Evolutionary conservation across 1,140 invertebrate genomes (phyloP), one percentile per base, ranked within the genome.

Genomic region (Trichoplusia ni): DNA sequence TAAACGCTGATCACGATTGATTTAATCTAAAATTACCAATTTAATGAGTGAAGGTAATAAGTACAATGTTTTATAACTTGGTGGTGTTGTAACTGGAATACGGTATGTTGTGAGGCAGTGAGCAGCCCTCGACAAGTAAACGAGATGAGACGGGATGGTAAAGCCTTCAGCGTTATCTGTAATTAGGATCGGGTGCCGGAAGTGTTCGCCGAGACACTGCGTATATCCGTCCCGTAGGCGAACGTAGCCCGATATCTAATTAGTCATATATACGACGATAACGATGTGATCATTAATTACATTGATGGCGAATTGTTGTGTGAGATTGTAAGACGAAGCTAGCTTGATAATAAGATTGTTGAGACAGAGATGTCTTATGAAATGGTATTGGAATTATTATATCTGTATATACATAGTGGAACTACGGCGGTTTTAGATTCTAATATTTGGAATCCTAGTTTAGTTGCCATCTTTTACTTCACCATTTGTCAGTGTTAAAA

Each of bases 141-240:
- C 73, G 69, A 78, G 76, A 82, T 74, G 77, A 73, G 76, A 62
- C 67, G 62, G 69, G 76, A 71, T 47, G 61, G 72, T 66, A 67
- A 58, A 63, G 67, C 64, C 64, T 71, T 66, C 63, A 66, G 46
- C 81, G 68, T 77, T 87, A 85, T 87, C 84, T 85, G 78, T 85
- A 85, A 87, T 85, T 85, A 85, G 80, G 79, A 87, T 85, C 81
- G 71, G 77, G 72, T 78, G 69, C 49, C 63, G 78, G 75, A 82
- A 84, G 76, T 73, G 66, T 71, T 71, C 71, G 61, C 42, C 35
- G 70, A 79, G 79, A 76, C 74, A 75, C 77, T 73, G 71, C 37
- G 68, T 60, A 68, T 53, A 71, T 79, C 69, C 73, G 56, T 47
- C 58, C 58, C 62, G 49, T 31, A 42, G 38, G 46, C 38, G 67